A percentile compares a stretch with the other conserved stretches of the same genome.
Conservation (phyloP, 2,113 vertebrate species). For the Thomomys bottae region DNA sequence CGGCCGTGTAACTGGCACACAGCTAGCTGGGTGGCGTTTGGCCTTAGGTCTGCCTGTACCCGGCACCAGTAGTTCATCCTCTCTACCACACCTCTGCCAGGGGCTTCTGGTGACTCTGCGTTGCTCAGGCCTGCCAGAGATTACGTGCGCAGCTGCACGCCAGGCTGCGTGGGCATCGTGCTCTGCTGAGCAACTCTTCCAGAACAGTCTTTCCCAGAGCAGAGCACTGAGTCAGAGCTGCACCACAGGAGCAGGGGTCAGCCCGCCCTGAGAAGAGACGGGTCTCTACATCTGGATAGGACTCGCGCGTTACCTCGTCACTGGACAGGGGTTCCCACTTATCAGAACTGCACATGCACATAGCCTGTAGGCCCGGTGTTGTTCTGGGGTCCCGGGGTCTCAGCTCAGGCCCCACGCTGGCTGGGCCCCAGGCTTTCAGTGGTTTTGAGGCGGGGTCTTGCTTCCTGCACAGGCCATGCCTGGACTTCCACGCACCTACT, state of each 20-base stretch:
- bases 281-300: background rate
- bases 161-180: background rate
- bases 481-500: too few relatives aligned
- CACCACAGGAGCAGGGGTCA: background rate
- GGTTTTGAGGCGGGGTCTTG: too few relatives aligned
- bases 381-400: too few relatives aligned
- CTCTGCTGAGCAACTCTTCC: background rate
- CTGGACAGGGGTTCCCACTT: too few relatives aligned
- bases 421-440: too few relatives aligned
- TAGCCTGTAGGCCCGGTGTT: too few relatives aligned
- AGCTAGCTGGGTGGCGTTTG: constrained; percentile 23
- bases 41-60: constrained; percentile 2
- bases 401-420: too few relatives aligned
- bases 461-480: too few relatives aligned
- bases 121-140: background rate
- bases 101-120: background rate
- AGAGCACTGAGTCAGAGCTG: background rate
- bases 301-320: background rate
- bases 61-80: background rate
- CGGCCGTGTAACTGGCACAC: background rate
- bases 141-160: background rate
- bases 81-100: constrained; percentile 11
- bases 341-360: background rate
- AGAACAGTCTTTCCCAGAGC: background rate
- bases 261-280: background rate